Evolutionary conservation across 2,888 invertebrate species (phyloP), one percentile per base, ranked within the genome.

Genomic region (Melanargia galathea): DNA sequence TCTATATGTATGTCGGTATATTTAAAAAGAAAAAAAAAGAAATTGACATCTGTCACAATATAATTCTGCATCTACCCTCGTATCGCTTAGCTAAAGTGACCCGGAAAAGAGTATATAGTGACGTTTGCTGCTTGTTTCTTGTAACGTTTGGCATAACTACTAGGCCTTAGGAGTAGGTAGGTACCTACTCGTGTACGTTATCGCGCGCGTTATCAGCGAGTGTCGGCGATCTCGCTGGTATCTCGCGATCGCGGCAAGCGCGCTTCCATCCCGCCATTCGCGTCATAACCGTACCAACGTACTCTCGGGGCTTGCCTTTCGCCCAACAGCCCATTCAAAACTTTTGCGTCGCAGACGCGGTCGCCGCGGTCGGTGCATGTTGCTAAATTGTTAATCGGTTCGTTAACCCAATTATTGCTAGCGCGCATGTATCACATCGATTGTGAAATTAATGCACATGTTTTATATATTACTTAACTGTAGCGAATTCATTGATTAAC

Each of bases 281-380:
- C 81, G 82, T 81, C 82, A 83, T 83, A 84, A 79, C 79, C 82
- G 87, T 81, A 83, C 80, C 80, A 81, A 83, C 83, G 86, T 80
- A 84, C 87, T 87, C 87, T 87, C 85, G 80, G 82, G 84, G 87
- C 84, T 85, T 75, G 84, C 87, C 88, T 89, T 89, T 90, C 87
- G 87, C 86, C 82, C 72, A 74, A 71, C 76, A 73, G 70, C 71
- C 74, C 78, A 79, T 83, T 82, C 83, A 81, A 81, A 82, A 61
- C 77, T 81, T 80, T 79, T 78, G 73, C 78, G 79, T 75, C 77
- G 79, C 77, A 75, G 80, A 80, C 76, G 79, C 72, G 45, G 63
- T 60, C 61, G 59, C 38, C 75, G 71, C 70, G 76, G 80, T 69
- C 79, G 74, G 80, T 84, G 83, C 83, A 84, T 81, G 79, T 87